Percentiles rank a stretch among this genome's conserved stretches.
phyloP scores from a whole-genome alignment of 2,888 invertebrate genomes.

The Apamea epomidion region DNA sequence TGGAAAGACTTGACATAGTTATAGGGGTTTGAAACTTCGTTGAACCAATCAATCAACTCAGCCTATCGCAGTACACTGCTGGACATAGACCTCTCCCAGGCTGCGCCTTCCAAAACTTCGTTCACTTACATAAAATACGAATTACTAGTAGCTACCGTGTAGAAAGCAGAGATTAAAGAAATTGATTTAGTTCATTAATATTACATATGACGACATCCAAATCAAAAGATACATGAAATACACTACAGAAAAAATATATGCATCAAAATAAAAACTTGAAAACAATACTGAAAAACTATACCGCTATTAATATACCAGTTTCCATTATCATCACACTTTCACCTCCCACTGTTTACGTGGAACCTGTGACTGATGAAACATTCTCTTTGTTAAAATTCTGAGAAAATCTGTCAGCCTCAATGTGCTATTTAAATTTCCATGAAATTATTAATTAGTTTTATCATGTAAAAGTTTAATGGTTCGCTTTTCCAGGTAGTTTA shows the following conservation, averaged over 20 bases:
- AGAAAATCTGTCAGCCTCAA: not conserved
- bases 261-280: not conserved
- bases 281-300: not conserved
- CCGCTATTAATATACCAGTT: not conserved
- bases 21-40: not conserved
- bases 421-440: not conserved
- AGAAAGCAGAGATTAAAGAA: not conserved
- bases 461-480: not conserved
- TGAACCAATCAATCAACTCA: too few relatives aligned
- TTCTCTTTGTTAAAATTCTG: conserved; percentile 1
- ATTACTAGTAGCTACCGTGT: not conserved
- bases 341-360: not conserved
- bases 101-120: too few relatives aligned
- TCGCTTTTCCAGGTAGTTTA: not conserved
- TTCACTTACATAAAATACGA: too few relatives aligned
- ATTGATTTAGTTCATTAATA: not conserved
- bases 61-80: too few relatives aligned
- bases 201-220: not conserved
- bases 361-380: not conserved
- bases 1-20: not conserved
- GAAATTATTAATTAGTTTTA: not conserved
- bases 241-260: not conserved
- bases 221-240: not conserved
- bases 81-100: too few relatives aligned
- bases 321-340: not conserved